phyloP scores from a whole-genome alignment of 37 sponge, comb jelly and placozoan species.

The Cliona cf. orientalis region DNA sequence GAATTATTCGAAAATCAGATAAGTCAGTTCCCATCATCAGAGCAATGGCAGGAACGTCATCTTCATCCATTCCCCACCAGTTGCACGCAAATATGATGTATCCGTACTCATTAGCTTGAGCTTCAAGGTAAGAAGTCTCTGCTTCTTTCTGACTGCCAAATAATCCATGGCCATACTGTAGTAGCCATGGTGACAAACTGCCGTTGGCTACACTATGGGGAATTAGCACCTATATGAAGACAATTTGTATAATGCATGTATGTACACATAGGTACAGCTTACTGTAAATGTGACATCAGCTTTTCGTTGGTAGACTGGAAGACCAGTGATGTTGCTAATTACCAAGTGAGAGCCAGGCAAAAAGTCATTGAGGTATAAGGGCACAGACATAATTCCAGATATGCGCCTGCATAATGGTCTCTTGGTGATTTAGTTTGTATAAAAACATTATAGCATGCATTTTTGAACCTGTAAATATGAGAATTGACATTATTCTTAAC shows the following conservation, averaged over 20 bases:
- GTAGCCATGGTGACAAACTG: conserved; percentile 9
- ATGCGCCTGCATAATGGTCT: conserved; percentile 16
- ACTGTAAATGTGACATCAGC: conserved; percentile 57
- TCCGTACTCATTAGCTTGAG: conserved; percentile 69
- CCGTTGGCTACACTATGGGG: conserved; percentile 71
- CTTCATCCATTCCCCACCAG: conserved; percentile 78
- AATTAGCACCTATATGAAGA: conserved; percentile 52
- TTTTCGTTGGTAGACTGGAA: conserved; percentile 72
- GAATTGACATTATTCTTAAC: conserved; percentile 52
- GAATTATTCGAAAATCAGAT: conserved; percentile 61
- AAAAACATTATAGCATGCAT: not conserved
- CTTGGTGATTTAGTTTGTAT: not conserved
- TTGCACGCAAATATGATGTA: conserved; percentile 74
- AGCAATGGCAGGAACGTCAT: conserved; percentile 57
- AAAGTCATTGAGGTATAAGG: conserved; percentile 46
- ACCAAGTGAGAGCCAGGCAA: conserved; percentile 74
- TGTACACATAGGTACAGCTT: not conserved
- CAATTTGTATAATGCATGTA: not conserved
- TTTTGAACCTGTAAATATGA: conserved; percentile 54
- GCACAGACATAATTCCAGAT: conserved; percentile 52
- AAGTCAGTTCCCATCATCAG: conserved; percentile 29
- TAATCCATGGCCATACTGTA: conserved; percentile 85
- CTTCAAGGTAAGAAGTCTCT: conserved; percentile 58
- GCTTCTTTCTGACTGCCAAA: conserved; percentile 77
- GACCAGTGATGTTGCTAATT: conserved; percentile 31